phyloP scores from a whole-genome alignment of 1,140 invertebrate species.

The Pseudomyrmex sp. region DNA sequence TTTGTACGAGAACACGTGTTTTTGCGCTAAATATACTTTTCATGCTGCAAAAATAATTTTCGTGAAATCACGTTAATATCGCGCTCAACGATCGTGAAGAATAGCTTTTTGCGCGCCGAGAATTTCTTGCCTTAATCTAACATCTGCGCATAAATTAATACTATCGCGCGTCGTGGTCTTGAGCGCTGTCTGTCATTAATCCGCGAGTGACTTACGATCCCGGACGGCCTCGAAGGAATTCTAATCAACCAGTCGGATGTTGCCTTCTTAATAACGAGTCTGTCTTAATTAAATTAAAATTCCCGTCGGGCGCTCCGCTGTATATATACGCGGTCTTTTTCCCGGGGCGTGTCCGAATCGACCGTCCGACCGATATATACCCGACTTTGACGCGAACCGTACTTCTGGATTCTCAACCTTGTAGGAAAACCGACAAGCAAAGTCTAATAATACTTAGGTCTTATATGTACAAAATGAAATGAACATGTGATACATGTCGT shows the following conservation, averaged over 20 bases:
- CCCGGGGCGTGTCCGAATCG: constrained; percentile 74
- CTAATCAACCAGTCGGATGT: constrained; percentile 67
- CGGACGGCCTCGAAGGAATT: constrained; percentile 58
- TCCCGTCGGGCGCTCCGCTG: constrained; percentile 71
- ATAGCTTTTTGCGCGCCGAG: not conserved
- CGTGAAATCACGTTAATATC: constrained; percentile 23
- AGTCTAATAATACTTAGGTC: not conserved
- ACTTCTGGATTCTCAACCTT: constrained; percentile 17
- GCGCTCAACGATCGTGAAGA: constrained; percentile 14
- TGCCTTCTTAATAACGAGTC: constrained; percentile 76
- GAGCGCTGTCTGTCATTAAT: constrained; percentile 38
- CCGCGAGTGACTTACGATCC: constrained; percentile 64
- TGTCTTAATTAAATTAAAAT: constrained; percentile 84
- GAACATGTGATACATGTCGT: not conserved
- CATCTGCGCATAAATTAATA: constrained; percentile 50
- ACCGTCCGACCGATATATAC: constrained; percentile 2
- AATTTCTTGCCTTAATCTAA: constrained; percentile 24
- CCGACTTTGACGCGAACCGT: constrained; percentile 15
- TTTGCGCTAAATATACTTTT: constrained; percentile 10
- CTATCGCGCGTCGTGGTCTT: constrained; percentile 22
- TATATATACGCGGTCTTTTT: constrained; percentile 58
- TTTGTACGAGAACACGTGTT: not conserved
- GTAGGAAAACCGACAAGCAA: constrained; percentile 19
- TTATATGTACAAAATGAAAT: not conserved
- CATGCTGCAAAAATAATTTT: not conserved